Evolutionary conservation across 2,888 invertebrate genomes (phyloP), one percentile per base, ranked within the genome.

Genomic region (Meliscaeva auricollis): DNA sequence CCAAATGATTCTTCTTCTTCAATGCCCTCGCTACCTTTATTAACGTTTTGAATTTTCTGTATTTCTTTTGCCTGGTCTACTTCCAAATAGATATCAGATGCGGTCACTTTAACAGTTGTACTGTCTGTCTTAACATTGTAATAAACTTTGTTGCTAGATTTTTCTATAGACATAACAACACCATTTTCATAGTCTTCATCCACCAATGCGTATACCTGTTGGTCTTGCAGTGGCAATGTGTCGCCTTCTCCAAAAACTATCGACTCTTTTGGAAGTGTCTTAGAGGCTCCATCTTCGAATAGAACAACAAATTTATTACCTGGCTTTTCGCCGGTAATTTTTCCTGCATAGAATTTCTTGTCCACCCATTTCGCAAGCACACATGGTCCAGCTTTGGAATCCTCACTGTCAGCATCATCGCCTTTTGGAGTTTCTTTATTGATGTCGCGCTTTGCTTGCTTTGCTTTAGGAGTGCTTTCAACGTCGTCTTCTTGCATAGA

Each of bases 301-400:
- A 94, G 91, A 41, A 95, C 94, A 87, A 94, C 91, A 90, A 94
- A 95, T 88, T 95, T 95, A 30, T 93, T 93, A 0, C 93, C 93
- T 64, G 94, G 93, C 0, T 93, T 93, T 60, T 94, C 94, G 87
- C 93, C 94, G 9, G 93, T 90, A 0, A 95, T 94, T 89, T 91
- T 93, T 0, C 95, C 95, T 0, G 95, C 94, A 88, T 95, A 95
- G 87, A 95, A 95, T 81, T 94, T 93, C 88, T 94, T 94, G 89
- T 95, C 95, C 0, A 94, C 94, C 95, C 95, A 95, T 90, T 94
- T 94, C 0, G 95, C 95, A 87, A 95, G 92, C 0, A 95, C 95
- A 30, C 90, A 88, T 41, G 89, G 90, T 0, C 91, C 91, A 2
- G 89, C 20, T 75, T 77, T 72, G 8, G 46, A 17, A 54, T 78